Conservation (phyloP, 2,888 invertebrate genomes). For the Oasisia sp. region DNA sequence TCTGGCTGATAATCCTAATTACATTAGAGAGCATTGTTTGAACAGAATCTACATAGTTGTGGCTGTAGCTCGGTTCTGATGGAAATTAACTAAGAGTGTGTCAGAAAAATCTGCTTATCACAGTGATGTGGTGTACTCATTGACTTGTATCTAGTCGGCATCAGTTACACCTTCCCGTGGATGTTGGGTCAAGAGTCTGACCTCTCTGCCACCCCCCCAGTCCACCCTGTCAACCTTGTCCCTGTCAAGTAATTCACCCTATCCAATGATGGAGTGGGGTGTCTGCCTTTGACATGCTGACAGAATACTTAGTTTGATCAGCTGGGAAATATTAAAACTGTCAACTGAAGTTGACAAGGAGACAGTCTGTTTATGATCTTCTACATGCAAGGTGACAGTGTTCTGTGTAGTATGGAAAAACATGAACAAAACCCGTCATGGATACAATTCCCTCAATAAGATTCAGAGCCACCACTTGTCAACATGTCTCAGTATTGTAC, state of each 20-base stretch:
- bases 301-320: neutral
- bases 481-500: neutral
- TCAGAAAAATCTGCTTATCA: conserved; percentile 5
- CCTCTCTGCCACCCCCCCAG: neutral
- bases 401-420: neutral
- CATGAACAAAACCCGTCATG: neutral
- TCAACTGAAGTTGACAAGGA: neutral
- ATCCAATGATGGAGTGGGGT: neutral
- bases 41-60: conserved; percentile 12
- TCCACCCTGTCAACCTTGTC: neutral
- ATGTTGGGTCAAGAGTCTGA: neutral
- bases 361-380: neutral
- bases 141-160: neutral
- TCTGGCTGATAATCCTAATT: neutral
- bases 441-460: neutral
- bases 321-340: conserved; percentile 17
- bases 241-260: neutral
- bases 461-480: neutral
- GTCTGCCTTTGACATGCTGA: neutral
- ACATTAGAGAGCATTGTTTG: neutral
- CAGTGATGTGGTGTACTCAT: neutral
- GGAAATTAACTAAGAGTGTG: neutral
- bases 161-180: neutral
- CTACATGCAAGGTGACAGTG: neutral
- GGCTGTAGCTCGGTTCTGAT: neutral